Conservation (phyloP, 2,888 invertebrate genomes). For the Drosophila cyrtoloma region DNA sequence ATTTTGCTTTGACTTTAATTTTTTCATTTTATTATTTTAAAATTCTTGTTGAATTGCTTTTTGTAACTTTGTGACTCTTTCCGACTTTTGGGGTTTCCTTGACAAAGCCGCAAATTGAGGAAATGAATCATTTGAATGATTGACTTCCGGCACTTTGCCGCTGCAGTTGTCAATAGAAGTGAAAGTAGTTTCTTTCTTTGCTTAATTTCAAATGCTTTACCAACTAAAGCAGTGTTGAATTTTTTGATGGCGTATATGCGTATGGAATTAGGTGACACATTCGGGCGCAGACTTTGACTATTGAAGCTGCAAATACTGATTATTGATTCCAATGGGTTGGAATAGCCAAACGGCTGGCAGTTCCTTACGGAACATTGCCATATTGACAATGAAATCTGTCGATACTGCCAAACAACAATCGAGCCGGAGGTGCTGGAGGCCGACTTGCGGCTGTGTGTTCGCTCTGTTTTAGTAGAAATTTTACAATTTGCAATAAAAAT, state of each 20-base stretch:
- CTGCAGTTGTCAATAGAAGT: slow-evolving; percentile 5
- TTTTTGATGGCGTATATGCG: neutral
- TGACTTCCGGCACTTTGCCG: slow-evolving; percentile 65
- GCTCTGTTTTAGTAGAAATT: slow-evolving; percentile 72
- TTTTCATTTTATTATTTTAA: neutral
- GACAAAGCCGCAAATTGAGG: slow-evolving; percentile 63
- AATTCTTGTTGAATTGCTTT: slow-evolving; percentile 12
- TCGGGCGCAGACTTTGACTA: neutral
- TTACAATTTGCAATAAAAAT: slow-evolving; percentile 81
- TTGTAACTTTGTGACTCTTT: slow-evolving; percentile 27
- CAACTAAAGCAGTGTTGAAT: slow-evolving; percentile 27
- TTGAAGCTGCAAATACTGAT: slow-evolving; percentile 37
- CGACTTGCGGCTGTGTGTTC: slow-evolving; percentile 28
- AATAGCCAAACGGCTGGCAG: slow-evolving; percentile 31
- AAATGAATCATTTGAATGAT: slow-evolving; percentile 75
- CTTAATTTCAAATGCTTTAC: slow-evolving; percentile 24
- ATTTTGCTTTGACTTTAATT: neutral
- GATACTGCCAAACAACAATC: slow-evolving; percentile 48
- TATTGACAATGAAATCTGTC: slow-evolving; percentile 67
- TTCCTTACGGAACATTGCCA: slow-evolving; percentile 58
- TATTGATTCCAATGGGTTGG: slow-evolving; percentile 60
- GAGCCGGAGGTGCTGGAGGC: slow-evolving; percentile 4
- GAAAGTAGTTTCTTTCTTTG: slow-evolving; percentile 42
- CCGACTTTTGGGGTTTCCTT: slow-evolving; percentile 27
- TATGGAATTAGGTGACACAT: slow-evolving; percentile 20